Percentiles rank a stretch among this genome's conserved stretches.
These are phyloP conservation scores for Diplolepis rosae DNA, from an alignment of 2,888 invertebrate species.

Conservation along the genomic window DNA sequence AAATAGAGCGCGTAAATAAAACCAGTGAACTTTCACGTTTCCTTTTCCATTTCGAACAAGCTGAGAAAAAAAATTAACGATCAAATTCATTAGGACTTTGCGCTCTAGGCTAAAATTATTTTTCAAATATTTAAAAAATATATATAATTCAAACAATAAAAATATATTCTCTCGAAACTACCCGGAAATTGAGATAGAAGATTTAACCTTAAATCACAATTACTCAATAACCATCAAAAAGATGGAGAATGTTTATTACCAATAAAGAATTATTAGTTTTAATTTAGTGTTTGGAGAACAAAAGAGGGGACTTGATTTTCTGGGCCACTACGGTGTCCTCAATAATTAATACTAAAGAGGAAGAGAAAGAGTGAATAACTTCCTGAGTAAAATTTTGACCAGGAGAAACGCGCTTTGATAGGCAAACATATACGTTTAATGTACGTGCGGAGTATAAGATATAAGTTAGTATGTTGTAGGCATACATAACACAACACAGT, in stretches of 20 bases:
- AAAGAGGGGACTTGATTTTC: background rate
- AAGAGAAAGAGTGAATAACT: background rate
- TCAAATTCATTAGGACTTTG: too few species aligned
- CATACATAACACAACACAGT: conserved; percentile 38
- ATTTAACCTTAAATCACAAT: too few species aligned
- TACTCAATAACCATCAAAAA: too few species aligned
- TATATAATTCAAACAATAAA: too few species aligned
- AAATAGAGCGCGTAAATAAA: conserved; percentile 26
- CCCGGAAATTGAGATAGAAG: too few species aligned
- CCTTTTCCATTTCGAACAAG: conserved; percentile 11
- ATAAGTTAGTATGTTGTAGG: conserved; percentile 6
- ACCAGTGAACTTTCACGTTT: conserved; percentile 31
- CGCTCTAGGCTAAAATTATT: too few species aligned
- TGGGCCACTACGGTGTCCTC: background rate
- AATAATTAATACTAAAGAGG: background rate
- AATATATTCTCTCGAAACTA: too few species aligned
- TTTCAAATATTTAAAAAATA: too few species aligned
- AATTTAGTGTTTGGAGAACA: too few species aligned
- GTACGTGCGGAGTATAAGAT: conserved; percentile 25
- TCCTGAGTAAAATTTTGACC: background rate
- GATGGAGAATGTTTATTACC: too few species aligned
- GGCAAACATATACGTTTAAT: conserved; percentile 8
- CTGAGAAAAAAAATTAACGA: conserved; percentile 14
- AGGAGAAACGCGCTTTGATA: conserved; percentile 13
- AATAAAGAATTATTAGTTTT: too few species aligned